Evolutionary conservation across 2,113 vertebrate genomes (phyloP).

Genomic region (Lepidothrix coronata): DNA sequence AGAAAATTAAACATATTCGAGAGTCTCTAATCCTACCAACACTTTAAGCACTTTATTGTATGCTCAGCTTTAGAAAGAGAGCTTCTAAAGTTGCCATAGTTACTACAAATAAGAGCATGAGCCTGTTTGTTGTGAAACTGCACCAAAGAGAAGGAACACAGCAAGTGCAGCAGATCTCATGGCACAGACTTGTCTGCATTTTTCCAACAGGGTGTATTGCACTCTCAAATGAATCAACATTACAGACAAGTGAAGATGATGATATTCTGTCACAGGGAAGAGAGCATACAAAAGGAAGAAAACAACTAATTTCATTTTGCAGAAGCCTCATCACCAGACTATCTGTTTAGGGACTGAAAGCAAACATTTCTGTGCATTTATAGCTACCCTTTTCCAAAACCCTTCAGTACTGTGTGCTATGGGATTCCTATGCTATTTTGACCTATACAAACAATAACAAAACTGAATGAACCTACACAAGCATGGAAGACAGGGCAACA

Average conservation of each 20-base stretch:
- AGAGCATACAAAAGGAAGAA: neutral
- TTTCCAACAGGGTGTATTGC: neutral
- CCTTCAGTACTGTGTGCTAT: neutral
- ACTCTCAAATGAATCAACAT: neutral
- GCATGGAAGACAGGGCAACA: neutral
- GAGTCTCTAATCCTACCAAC: constrained; percentile 84
- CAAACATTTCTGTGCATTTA: neutral
- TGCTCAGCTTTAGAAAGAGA: constrained; percentile 70
- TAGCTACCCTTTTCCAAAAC: neutral
- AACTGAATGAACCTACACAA: neutral
- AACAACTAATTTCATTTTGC: neutral
- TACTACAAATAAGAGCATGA: constrained; percentile 72
- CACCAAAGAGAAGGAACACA: neutral
- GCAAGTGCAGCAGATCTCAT: neutral
- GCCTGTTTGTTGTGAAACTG: constrained; percentile 56
- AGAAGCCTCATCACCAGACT: neutral
- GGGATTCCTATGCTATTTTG: neutral
- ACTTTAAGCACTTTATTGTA: constrained; percentile 81
- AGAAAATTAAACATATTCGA: constrained; percentile 86
- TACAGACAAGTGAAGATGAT: neutral
- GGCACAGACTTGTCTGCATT: neutral
- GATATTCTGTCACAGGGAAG: neutral
- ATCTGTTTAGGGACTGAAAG: neutral
- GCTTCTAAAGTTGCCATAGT: constrained; percentile 81
- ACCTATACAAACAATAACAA: neutral